Conservation (phyloP, 1,140 invertebrate species). For the Ditylenchus dipsaci region DNA sequence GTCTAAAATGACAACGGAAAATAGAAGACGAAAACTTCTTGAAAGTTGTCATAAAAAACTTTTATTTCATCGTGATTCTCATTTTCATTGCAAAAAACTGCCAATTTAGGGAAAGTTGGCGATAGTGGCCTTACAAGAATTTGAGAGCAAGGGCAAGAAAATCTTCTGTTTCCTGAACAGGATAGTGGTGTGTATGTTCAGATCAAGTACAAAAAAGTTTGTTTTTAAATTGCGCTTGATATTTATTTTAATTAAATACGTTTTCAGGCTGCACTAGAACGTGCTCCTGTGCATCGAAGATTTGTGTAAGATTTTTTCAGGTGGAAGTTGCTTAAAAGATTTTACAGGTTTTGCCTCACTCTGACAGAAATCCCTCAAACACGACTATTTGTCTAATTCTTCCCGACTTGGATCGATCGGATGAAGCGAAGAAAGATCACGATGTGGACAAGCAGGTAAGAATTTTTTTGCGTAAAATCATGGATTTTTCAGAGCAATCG, state of each 20-base stretch:
- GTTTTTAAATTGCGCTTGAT: too few relatives aligned
- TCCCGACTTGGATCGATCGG: slow-evolving; percentile 36
- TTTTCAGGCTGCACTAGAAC: background rate
- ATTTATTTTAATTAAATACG: too few relatives aligned
- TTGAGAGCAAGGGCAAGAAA: slow-evolving; percentile 13
- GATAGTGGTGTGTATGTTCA: slow-evolving; percentile 6
- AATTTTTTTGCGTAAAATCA: too few relatives aligned
- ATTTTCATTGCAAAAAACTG: too few relatives aligned
- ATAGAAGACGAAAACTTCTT: too few relatives aligned
- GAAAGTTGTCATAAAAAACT: too few relatives aligned
- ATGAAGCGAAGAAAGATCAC: slow-evolving; percentile 23
- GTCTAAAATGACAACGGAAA: too few relatives aligned
- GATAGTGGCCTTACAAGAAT: slow-evolving; percentile 21
- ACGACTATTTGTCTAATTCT: slow-evolving; percentile 40
- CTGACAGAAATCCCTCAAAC: slow-evolving; percentile 33
- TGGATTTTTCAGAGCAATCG: too few relatives aligned
- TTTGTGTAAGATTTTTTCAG: slow-evolving; percentile 29
- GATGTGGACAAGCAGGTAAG: slow-evolving; percentile 43
- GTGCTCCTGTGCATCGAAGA: slow-evolving; percentile 9
- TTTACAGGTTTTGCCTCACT: slow-evolving; percentile 26
- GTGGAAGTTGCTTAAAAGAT: background rate
- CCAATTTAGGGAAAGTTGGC: slow-evolving; percentile 21
- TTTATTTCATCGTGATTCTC: too few relatives aligned
- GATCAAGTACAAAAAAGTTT: slow-evolving; percentile 28
- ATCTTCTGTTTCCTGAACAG: slow-evolving; percentile 31